Evolutionary conservation across 2,113 vertebrate genomes (phyloP), one percentile per base, ranked within the genome.

Genomic region (Promerops cafer): DNA sequence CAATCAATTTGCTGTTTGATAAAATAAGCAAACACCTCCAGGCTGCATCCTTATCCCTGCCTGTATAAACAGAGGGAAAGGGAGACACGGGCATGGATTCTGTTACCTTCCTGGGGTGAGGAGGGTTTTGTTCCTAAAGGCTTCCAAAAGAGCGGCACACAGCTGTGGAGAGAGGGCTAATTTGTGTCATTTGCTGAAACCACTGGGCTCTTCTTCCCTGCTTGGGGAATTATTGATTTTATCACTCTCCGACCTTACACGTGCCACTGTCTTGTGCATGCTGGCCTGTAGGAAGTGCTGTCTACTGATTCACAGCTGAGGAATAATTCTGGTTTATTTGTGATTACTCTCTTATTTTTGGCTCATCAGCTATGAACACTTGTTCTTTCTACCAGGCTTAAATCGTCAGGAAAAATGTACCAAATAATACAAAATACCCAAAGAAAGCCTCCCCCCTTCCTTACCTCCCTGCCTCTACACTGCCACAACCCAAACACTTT

Each of bases 211-310:
- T 47, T 93, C 92, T 90, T 95, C 93, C 90, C 94, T 93, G 92
- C 96, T 90, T 84, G 96, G 92, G 93, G 94, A 95, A 53, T 94
- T 95, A 96, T 96, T 94, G 96, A 97, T 97, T 96, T 90, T 86
- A 93, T 94, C 93, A 83, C 90, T 96, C 87, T 22, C 20, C 3
- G 69, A 96, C 96, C 94, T 93, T 93, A 92, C 94, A 71, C 37
- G 85, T 93, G 92, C 93, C 92, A 37, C 92, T 81, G 88, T 78
- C 93, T 89, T 60, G 44, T 93, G 95, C 69, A 1, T 30, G 82
- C 93, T 83, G 96, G 94, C 92, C 93, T 89, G 85, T 93, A 96
- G 96, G 92, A 96, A 96, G 94, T 94, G 93, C 96, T 95, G 68
- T 83, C 90, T 81, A 37, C 90, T 60, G 93, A 71, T 54, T 95